Percentiles rank a stretch among this genome's conserved stretches.
These are phyloP conservation scores for Chrysina gloriosa DNA, from an alignment of 2,888 invertebrate species.

Conservation along the genomic window DNA sequence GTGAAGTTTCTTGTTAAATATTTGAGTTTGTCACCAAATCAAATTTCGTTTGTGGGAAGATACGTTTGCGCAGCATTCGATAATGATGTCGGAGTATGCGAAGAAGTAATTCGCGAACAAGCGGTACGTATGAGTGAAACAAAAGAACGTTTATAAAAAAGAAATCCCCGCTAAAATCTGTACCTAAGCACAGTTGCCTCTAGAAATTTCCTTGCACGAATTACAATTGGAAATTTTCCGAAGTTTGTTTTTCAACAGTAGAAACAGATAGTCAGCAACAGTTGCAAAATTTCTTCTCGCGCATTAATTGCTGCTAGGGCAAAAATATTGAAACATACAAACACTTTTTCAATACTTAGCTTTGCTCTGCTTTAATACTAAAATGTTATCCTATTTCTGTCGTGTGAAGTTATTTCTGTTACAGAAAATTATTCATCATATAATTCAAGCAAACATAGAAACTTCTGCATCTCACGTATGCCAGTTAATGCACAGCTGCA, in stretches of 20 bases:
- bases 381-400: background rate
- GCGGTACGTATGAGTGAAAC: slow-evolving; percentile 23
- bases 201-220: too few relatives aligned
- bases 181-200: too few relatives aligned
- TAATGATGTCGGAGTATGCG: slow-evolving; percentile 38
- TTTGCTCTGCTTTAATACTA: background rate
- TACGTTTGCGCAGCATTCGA: slow-evolving; percentile 38
- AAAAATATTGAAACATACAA: too few relatives aligned
- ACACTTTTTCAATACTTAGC: too few relatives aligned
- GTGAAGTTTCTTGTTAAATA: slow-evolving; percentile 31
- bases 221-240: too few relatives aligned
- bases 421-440: slow-evolving; percentile 39
- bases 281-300: too few relatives aligned
- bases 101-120: slow-evolving; percentile 39
- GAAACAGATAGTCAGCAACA: too few relatives aligned
- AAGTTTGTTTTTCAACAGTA: background rate
- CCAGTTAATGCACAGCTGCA: slow-evolving; percentile 37
- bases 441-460: slow-evolving; percentile 34
- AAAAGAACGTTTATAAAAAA: too few relatives aligned
- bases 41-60: slow-evolving; percentile 33
- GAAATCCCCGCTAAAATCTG: too few relatives aligned
- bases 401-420: too few relatives aligned
- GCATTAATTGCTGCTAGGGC: too few relatives aligned
- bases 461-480: slow-evolving; percentile 36
- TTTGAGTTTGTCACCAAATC: slow-evolving; percentile 35